A percentile compares a stretch with the other conserved stretches of the same genome.
phyloP scores from a whole-genome alignment of 2,888 invertebrate genomes.

The Euzetes globulus region DNA sequence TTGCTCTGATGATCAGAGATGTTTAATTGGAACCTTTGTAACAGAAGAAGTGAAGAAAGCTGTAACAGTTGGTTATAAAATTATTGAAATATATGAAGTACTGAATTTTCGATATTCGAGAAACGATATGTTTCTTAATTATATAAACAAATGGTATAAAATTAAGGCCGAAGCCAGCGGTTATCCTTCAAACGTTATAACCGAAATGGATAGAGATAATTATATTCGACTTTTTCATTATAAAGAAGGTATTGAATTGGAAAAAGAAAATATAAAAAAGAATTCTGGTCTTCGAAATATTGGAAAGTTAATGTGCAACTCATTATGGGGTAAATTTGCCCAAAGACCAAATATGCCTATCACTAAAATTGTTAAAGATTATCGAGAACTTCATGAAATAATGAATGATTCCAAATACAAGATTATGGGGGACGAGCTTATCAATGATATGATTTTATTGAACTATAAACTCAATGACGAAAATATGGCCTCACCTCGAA shows the following conservation, averaged over 20 bases:
- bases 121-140: constrained; percentile 42
- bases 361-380: not conserved
- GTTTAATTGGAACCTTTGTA: constrained; percentile 43
- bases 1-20: constrained; percentile 42
- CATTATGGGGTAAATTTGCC: not conserved
- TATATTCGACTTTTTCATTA: constrained; percentile 41
- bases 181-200: constrained; percentile 40
- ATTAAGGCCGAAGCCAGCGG: constrained; percentile 44
- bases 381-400: not conserved
- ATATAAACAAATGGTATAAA: constrained; percentile 43
- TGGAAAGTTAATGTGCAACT: not conserved
- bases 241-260: constrained; percentile 6
- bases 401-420: not conserved
- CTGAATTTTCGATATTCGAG: too few relatives aligned
- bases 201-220: constrained; percentile 39
- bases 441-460: not conserved
- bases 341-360: constrained; percentile 18
- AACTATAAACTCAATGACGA: not conserved
- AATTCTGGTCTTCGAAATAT: not conserved
- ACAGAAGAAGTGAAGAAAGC: constrained; percentile 43
- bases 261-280: not conserved
- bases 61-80: constrained; percentile 41
- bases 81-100: constrained; percentile 42
- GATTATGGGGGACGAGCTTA: not conserved
- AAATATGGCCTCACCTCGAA: not conserved